Conservation (phyloP, 2,113 vertebrate species). For the Acrocephalus kingi region DNA sequence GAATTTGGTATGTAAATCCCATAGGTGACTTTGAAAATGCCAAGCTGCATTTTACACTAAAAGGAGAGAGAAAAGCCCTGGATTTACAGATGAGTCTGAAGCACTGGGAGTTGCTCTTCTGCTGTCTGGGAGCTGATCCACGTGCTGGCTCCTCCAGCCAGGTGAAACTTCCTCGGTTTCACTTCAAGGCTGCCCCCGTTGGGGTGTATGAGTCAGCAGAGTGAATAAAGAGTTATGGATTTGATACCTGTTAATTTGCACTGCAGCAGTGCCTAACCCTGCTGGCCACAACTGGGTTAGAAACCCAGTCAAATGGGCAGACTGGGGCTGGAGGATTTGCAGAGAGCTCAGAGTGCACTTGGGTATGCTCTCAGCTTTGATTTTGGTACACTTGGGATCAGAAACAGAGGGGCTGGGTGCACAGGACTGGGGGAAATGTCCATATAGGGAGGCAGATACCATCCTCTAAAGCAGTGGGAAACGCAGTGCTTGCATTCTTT, state of each 20-base stretch:
- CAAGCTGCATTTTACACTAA: neutral
- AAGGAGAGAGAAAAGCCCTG: neutral
- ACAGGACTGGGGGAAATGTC: neutral
- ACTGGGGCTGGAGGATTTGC: neutral
- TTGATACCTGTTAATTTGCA: neutral
- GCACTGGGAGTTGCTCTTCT: neutral
- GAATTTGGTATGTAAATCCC: neutral
- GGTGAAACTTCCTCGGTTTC: neutral
- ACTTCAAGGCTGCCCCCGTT: neutral
- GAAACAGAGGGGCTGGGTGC: neutral
- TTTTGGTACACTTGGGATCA: neutral
- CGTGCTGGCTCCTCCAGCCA: neutral
- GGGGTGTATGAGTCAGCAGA: fast-evolving
- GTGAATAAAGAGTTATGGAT: neutral
- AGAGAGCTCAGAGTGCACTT: neutral
- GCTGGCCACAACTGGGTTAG: neutral
- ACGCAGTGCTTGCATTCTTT: neutral
- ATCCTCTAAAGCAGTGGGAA: neutral
- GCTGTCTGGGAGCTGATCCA: neutral
- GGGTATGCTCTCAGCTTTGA: neutral
- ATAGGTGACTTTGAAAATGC: neutral
- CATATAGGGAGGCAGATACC: neutral
- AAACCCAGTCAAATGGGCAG: neutral
- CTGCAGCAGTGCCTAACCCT: neutral
- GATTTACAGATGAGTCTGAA: neutral